These are phyloP conservation scores for Cataglyphis albicans DNA, from an alignment of 2,888 invertebrate species.

Conservation along the genomic window DNA sequence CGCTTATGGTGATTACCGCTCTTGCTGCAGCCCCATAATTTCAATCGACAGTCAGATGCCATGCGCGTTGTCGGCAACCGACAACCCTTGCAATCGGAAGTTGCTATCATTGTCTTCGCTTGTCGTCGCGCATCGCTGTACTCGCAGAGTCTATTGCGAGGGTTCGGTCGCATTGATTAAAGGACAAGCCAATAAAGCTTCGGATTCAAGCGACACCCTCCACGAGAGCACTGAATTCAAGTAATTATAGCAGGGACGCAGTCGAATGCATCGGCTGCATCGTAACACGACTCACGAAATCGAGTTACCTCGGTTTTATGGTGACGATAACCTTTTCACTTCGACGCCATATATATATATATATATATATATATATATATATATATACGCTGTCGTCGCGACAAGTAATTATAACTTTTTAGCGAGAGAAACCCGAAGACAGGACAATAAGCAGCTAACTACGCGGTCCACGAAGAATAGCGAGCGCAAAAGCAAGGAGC, in stretches of 20 bases:
- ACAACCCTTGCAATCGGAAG: slow-evolving; percentile 39
- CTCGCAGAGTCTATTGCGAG: slow-evolving; percentile 69
- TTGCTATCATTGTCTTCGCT: slow-evolving; percentile 49
- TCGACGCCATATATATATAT: neutral
- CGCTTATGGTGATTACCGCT: slow-evolving; percentile 46
- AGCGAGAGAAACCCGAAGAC: slow-evolving; percentile 33
- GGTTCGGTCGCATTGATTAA: slow-evolving; percentile 75
- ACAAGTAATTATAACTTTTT: slow-evolving; percentile 42
- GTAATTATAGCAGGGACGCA: slow-evolving; percentile 72
- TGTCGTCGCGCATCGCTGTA: slow-evolving; percentile 51
- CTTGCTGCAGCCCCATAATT: slow-evolving; percentile 48
- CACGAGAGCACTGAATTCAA: slow-evolving; percentile 66
- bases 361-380: too few species aligned
- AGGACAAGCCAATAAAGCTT: slow-evolving; percentile 74
- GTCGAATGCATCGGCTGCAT: slow-evolving; percentile 15
- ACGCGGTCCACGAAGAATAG: slow-evolving; percentile 37
- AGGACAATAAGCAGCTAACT: slow-evolving; percentile 53
- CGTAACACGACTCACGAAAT: slow-evolving; percentile 10
- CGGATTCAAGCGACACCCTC: slow-evolving; percentile 52
- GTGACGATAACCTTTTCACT: slow-evolving; percentile 47
- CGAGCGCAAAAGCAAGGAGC: slow-evolving; percentile 5
- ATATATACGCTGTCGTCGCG: slow-evolving; percentile 5
- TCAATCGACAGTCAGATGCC: slow-evolving; percentile 64
- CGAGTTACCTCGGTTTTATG: slow-evolving; percentile 38
- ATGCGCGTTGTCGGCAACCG: slow-evolving; percentile 41